Base-by-base conservation (phyloP, 2,113 vertebrate genomes). In the Etheostoma spectabile region DNA sequence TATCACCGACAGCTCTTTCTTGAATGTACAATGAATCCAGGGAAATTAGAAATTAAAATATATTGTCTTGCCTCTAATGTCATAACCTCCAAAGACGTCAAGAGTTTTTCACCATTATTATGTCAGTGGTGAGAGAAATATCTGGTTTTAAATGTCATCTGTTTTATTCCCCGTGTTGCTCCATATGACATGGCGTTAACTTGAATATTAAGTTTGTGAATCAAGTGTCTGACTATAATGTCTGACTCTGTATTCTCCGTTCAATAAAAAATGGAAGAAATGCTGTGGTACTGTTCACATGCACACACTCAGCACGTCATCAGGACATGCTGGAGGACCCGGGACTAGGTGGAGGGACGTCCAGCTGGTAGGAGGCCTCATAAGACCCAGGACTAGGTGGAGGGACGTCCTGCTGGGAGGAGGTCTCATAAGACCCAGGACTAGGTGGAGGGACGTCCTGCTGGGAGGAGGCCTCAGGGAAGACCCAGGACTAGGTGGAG, bases 11-110 rank as follows among this genome's bases (percentile, higher is more conserved):
- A 71, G 77, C 67, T 48, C 8, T 13, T 30, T 71, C 10, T 48
- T 64, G 59, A 79, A 71, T 79, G 67, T 71, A 69, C 33, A 66
- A 18, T 12, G 12, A 35, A 14, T 48, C 62, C 6, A 16, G 60
- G 21, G 33, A 21, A n/a, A 27, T 6, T 6, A 3, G 16, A 27
- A n/a, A 42, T 11, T 8, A n/a, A 21, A 45, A 63, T 15, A 45
- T 14, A 63, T 45, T 2, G 12, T 63, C 38, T 63, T 5, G 5
- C 16, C 38, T 42, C 10, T 3, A 11, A 42, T 11, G 8, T 11
- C 10, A 42, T 42, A 42, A 42, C 10, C 38, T 42, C 38, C 48
- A 49, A 49, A 49, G 48, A 18, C 16, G 7, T 52, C 6, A n/a
- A 52, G 19, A n/a, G 18, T 21, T n/a, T 18, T 52, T 8, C 53